Evolutionary conservation across 2,797 vertebrate species (phyloP).

Genomic region (Ara ararauna): DNA sequence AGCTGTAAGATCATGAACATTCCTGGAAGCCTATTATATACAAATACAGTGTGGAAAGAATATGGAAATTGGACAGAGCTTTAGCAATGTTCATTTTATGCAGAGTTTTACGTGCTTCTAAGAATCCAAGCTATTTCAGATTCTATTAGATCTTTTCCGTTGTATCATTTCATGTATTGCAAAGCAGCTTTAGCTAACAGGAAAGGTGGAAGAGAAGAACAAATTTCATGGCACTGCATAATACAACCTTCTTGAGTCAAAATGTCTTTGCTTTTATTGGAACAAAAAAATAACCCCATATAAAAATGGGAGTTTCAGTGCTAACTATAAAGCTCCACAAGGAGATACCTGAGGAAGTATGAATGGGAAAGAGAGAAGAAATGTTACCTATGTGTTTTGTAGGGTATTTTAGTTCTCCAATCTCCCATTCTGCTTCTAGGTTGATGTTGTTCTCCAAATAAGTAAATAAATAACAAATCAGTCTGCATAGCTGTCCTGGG

Average conservation of each 20-base stretch:
- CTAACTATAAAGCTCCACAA: not conserved
- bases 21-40: conserved; percentile 72
- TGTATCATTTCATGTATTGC: conserved; percentile 36
- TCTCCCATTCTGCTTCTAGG: not conserved
- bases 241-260: conserved; percentile 27
- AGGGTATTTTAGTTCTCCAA: not conserved
- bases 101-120: conserved; percentile 48
- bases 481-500: not conserved
- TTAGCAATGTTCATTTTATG: conserved; percentile 53
- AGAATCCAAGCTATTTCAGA: conserved; percentile 35
- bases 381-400: not conserved
- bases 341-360: not conserved
- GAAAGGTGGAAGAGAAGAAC: not conserved
- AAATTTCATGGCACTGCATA: conserved; percentile 1
- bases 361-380: not conserved
- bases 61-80: conserved; percentile 55
- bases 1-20: conserved; percentile 74
- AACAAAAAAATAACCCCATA: not conserved
- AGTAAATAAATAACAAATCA: not conserved
- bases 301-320: not conserved
- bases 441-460: not conserved
- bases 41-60: conserved; percentile 59
- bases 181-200: conserved; percentile 40
- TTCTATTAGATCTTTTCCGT: conserved; percentile 57
- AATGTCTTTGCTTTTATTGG: not conserved